Evolutionary conservation across 2,797 vertebrate species (phyloP), one percentile per base, ranked within the genome.

Genomic region (Chromis chromis): DNA sequence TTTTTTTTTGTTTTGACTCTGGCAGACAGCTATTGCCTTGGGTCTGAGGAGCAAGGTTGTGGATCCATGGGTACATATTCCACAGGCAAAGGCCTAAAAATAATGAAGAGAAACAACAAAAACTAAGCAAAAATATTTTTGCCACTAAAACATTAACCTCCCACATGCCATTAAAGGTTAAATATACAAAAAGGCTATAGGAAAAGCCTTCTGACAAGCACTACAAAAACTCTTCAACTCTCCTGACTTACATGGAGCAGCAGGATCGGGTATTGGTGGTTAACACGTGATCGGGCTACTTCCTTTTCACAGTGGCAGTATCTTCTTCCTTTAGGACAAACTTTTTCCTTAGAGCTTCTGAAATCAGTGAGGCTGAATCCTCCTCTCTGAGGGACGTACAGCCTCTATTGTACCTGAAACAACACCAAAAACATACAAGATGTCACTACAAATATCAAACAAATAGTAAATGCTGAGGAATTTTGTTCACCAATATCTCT

Each of bases 291-390:
- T 58, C 42, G 7, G 52, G 60, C 85, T 94, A 96, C 86, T 95
- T 95, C 83, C 85, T 84, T 76, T 89, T 93, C 70, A 86, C 36
- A 66, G 81, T 31, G 6, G 78, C 79, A 12, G 91, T 72, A 74
- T 98, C 97, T 77, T 98, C 97, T 4, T 98, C 97, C 80, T 96
- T 96, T 50, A 99, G 92, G 69, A 97, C 95, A 82, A 99, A 99
- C 83, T 99, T 99, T 92, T 97, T 97, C 66, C 95, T 95, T 62
- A 99, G 91, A 61, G 95, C 97, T 86, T 99, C 97, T 1, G 98
- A 98, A 83, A 99, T 99, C 49, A 98, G 95, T 54, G 94, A 70
- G 1, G 97, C 96, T 0, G 98, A 98, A 89, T 99, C 96, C 50
- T 98, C 96, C 75, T 99, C 97, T 88, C 95, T 96, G 84, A 97